Evolutionary conservation across 2,113 vertebrate genomes (phyloP), one percentile per base, ranked within the genome.

Genomic region (Pedetes capensis): DNA sequence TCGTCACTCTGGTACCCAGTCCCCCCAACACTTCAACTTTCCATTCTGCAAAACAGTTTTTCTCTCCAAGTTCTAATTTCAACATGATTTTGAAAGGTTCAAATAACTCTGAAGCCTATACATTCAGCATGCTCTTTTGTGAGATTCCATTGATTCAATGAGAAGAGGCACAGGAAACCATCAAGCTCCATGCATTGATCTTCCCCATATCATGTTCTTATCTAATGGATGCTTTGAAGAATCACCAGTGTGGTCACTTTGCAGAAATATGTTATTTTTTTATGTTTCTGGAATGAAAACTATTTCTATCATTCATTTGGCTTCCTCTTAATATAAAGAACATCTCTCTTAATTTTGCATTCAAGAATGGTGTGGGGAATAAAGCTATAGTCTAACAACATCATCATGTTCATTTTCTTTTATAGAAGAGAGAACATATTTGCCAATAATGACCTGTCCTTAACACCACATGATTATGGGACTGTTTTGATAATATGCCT

Each of bases 21-120:
- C 23, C 23, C 39, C 71, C 89, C 93, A 82, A 88, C 32, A 27
- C n/a, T 82, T 69, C 39, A 95, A 93, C 81, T 95, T 92, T 96
- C 75, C 66, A 92, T 66, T 85, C 72, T 47, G 18, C 75, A 72
- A 85, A 93, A 68, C 27, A 74, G 25, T 25, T 44, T 34, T 51
- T 42, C 11, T 53, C 42, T 22, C 37, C 61, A 93, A 74, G 49
- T 63, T 93, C 74, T 93, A 57, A n/a, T 82, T 93, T 94, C 76
- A 66, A 87, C 13, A 74, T 91, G 39, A 49, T 87, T 79, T 74
- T 74, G 64, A 88, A 91, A 66, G 25, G 10, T 64, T 92, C 47
- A 90, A 86, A 76, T 86, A 92, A 82, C 79, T 91, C n/a, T 74
- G 87, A 90, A 92, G 34, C 72, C 23, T 44, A 90, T 69, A 92